Base-by-base conservation (phyloP, 2,888 invertebrate species). In the Nymphalis c-album region DNA sequence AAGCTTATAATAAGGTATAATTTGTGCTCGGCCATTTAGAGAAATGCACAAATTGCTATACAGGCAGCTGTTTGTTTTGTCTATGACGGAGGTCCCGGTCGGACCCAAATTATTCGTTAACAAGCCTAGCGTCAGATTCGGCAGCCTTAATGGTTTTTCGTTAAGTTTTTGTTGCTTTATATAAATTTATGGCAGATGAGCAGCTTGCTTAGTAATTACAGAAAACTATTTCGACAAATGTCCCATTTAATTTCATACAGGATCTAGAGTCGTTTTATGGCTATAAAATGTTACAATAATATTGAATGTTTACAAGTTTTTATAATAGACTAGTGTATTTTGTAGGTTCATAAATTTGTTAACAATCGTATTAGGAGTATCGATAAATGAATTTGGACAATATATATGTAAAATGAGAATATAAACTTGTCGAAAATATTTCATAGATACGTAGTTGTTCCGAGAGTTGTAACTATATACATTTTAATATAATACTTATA, bases 1-100 rank as follows among this genome's bases (percentile, higher is more conserved):
- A 92, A 91, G 91, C 91, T 91, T 91, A 92, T 91, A 92, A 92
- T 92, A 92, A 92, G 92, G 81, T 92, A 86, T 92, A 92, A 92
- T 92, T 92, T 91, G 91, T 90, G 91, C 84, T 87, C 87, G 89
- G 87, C 89, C 92, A 91, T 91, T 92, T 91, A 91, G 91, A 91
- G 91, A 91, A 91, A 91, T 91, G 91, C 89, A 88, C 90, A 91
- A 91, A 91, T 91, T 90, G 87, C 73, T 88, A 78, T 81, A 75
- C 83, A 76, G 88, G 91, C 91, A 91, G 92, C 89, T 91, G 92
- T 91, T 91, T 91, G 90, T 91, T 91, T 91, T 90, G 90, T 91
- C 92, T 91, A 92, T 92, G 92, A 90, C 82, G 91, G 90, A 91
- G 92, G 92, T 92, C 92, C 40, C 85, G 85, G 81, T 77, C 76